Evolutionary conservation across 2,113 vertebrate species (phyloP).

Genomic region (Pungitius pungitius): DNA sequence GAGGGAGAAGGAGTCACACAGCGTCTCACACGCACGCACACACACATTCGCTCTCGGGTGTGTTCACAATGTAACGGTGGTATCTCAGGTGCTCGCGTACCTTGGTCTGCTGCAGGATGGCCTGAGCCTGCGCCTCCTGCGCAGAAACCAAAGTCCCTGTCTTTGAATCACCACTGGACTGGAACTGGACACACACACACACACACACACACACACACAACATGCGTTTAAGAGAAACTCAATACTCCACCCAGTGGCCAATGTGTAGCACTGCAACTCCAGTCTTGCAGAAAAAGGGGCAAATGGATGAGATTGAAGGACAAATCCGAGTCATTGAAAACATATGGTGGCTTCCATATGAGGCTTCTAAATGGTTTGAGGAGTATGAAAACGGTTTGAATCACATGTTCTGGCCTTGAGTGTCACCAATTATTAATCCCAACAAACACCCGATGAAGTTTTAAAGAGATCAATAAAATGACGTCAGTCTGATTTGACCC

Average conservation of each 20-base stretch:
- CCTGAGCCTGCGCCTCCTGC: constrained; percentile 95
- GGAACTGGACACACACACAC: constrained; percentile 83
- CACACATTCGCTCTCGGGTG: neutral
- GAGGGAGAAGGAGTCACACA: neutral
- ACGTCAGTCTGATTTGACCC: neutral
- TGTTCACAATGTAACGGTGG: neutral
- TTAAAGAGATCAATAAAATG: neutral
- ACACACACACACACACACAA: neutral
- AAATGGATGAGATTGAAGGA: neutral
- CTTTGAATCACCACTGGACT: constrained; percentile 86
- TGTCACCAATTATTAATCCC: neutral
- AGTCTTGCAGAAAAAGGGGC: neutral
- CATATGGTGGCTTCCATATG: neutral
- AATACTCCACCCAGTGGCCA: constrained; percentile 61
- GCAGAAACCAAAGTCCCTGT: constrained; percentile 89
- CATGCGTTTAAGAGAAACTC: constrained; percentile 25
- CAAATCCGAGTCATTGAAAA: neutral
- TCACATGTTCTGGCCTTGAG: neutral
- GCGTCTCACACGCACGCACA: neutral
- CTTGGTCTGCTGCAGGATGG: constrained; percentile 95
- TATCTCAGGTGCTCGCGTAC: constrained; percentile 59
- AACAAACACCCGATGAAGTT: neutral
- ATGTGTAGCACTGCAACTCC: constrained; percentile 17
- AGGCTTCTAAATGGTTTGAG: neutral
- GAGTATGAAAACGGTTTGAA: neutral